Base-by-base conservation (phyloP, 2,888 invertebrate species). In the Stomorhina lunata region DNA sequence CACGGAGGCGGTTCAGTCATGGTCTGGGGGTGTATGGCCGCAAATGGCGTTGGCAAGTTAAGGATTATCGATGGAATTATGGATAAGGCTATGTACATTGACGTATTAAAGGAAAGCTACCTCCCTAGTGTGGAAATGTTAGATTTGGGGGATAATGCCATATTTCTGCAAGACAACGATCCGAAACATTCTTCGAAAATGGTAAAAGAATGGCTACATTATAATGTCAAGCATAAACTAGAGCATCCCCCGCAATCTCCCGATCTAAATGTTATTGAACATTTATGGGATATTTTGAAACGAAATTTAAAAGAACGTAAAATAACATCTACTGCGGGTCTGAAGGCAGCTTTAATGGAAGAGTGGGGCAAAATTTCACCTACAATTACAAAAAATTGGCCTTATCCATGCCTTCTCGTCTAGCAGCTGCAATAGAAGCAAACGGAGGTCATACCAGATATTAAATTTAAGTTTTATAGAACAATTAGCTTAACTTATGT, bases 11-110 rank as follows among this genome's bases (percentile, higher is more conserved):
- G n/a, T n/a, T n/a, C n/a, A n/a, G n/a, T n/a, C n/a, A n/a, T n/a
- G n/a, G n/a, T n/a, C n/a, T n/a, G n/a, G n/a, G n/a, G 68, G 4
- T 48, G 55, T 15, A 69, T 68, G 77, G 29, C 66, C 9, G 68
- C 43, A 27, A 59, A 55, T 37, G 77, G 77, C 1, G 57, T 68
- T 27, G 77, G 77, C 3, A 68, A 43, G 7, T 37, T 69, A 40
- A 29, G 59, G 10, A 57, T 57, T 37, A 78, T 78, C 29, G 45
- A 69, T 32, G 78, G 69, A 17, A 69, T 22, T 29, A 69, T 78
- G 78, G 69, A 78, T 48, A 68, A 55, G 25, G 45, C 34, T n/a
- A n/a, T n/a, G n/a, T n/a, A n/a, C n/a, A n/a, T n/a, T n/a, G n/a
- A n/a, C n/a, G 43, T 65, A 4, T 45, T 65, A 22, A 65, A 43